phyloP scores from a whole-genome alignment of 2,797 vertebrate genomes.

The Acropternis orthonyx region DNA sequence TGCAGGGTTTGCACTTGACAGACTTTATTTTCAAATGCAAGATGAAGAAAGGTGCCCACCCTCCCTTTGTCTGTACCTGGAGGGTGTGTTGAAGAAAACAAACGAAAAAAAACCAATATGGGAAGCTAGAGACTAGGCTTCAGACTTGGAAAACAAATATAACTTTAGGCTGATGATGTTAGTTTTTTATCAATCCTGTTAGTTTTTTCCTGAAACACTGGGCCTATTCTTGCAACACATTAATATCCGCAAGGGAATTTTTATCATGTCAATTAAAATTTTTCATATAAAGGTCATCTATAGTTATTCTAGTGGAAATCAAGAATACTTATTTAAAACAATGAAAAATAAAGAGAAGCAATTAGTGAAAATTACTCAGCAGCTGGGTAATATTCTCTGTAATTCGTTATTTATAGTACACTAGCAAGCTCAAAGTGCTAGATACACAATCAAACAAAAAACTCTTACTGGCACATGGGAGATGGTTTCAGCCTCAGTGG shows the following conservation, averaged over 20 bases:
- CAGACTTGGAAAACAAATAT: not conserved
- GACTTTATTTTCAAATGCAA: not conserved
- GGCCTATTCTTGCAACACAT: not conserved
- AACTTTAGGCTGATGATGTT: not conserved
- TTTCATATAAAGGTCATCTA: not conserved
- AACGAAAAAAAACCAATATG: not conserved
- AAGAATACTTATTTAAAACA: not conserved
- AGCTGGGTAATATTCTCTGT: not conserved
- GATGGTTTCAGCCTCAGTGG: not conserved
- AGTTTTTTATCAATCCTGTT: not conserved
- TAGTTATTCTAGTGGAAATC: conserved; percentile 8
- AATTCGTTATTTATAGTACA: not conserved
- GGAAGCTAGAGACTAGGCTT: not conserved
- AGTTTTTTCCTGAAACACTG: not conserved
- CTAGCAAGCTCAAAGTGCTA: not conserved
- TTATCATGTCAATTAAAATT: not conserved
- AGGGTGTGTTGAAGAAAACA: not conserved
- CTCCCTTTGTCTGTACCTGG: not conserved
- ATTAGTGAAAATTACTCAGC: not conserved
- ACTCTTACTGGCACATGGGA: not conserved
- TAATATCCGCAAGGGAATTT: not conserved
- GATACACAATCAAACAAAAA: not conserved
- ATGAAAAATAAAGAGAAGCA: not conserved
- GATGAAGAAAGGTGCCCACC: not conserved
- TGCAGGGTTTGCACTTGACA: not conserved